Conservation (phyloP, 2,888 invertebrate genomes). For the Falcaria lacertinaria region DNA sequence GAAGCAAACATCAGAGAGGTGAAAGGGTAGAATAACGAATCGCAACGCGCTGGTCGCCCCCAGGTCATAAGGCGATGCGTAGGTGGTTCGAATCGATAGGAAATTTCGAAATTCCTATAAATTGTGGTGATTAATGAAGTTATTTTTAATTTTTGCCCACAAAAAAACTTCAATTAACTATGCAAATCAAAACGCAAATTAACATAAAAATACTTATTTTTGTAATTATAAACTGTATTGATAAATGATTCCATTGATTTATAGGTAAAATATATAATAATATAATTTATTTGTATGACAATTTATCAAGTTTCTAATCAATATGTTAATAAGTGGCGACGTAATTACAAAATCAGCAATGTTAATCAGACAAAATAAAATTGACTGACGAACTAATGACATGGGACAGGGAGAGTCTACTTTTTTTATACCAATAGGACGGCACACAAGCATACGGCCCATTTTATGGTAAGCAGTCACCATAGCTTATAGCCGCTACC, state of each 20-base stretch:
- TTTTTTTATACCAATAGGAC: too few species aligned
- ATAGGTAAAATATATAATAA: not conserved
- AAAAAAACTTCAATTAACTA: not conserved
- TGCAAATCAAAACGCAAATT: not conserved
- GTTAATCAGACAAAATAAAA: not conserved
- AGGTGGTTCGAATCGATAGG: not conserved
- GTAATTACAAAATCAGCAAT: not conserved
- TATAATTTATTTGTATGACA: not conserved
- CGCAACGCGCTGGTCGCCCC: too few species aligned
- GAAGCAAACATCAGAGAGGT: too few species aligned
- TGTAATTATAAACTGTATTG: not conserved
- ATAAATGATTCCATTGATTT: not conserved
- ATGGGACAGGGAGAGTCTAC: too few species aligned
- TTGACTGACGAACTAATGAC: not conserved
- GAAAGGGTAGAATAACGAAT: too few species aligned
- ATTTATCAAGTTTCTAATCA: conserved; percentile 1
- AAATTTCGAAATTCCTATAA: not conserved
- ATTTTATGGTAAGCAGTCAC: too few species aligned
- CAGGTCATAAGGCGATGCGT: not conserved
- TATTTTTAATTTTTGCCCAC: not conserved
- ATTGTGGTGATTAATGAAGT: not conserved
- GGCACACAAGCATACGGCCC: too few species aligned
- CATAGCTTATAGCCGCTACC: too few species aligned
- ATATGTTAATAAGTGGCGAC: not conserved
- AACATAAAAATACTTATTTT: not conserved